Percentiles rank a stretch among this genome's conserved stretches.
Conservation (phyloP, 2,113 vertebrate genomes). For the Orycteropus afer region DNA sequence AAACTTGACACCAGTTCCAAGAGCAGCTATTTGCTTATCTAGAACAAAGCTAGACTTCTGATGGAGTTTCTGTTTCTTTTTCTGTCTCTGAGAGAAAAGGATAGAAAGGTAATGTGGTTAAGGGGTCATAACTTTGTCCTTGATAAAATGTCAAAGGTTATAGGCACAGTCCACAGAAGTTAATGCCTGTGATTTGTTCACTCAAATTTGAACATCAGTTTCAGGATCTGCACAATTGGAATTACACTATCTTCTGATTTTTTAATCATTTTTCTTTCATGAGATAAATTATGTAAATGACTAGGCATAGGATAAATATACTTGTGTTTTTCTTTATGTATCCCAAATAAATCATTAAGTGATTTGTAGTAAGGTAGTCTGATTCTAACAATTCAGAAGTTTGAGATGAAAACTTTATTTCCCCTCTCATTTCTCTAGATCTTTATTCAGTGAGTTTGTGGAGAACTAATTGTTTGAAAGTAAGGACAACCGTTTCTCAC, state of each 20-base stretch:
- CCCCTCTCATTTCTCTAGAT: background rate
- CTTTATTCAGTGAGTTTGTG: background rate
- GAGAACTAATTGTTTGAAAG: background rate
- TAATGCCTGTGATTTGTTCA: background rate
- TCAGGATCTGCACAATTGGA: background rate
- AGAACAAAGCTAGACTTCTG: background rate
- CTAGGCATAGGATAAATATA: background rate
- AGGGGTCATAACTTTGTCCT: background rate
- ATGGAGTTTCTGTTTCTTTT: background rate
- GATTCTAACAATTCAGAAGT: background rate
- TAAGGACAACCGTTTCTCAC: background rate
- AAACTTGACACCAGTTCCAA: background rate
- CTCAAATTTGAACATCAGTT: background rate
- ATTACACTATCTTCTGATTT: background rate
- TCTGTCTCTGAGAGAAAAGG: background rate
- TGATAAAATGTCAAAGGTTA: background rate
- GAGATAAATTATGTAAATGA: background rate
- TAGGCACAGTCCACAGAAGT: background rate
- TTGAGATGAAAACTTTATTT: background rate
- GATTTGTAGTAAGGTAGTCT: background rate
- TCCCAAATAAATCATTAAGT: fast-evolving
- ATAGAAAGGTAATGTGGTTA: background rate
- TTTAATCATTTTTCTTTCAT: background rate
- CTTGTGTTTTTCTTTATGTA: background rate
- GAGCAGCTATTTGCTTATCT: background rate